Conservation (phyloP, 2,888 invertebrate genomes). For the Eupithecia tripunctaria region DNA sequence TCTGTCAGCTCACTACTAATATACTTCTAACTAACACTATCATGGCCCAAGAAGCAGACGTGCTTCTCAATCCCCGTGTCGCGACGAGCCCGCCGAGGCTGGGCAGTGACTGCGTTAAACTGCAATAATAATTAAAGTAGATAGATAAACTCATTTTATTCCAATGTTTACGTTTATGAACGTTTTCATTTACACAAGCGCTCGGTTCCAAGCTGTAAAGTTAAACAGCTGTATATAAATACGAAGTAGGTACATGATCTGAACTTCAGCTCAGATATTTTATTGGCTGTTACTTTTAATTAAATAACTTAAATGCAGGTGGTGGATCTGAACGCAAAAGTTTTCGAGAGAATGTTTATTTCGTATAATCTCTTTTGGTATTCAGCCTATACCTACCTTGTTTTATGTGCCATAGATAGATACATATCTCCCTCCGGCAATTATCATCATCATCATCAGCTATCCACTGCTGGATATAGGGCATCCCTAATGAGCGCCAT, state of each 20-base stretch:
- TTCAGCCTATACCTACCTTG: neutral
- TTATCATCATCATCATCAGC: no score
- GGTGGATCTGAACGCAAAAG: neutral
- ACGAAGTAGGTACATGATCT: conserved; percentile 37
- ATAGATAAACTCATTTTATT: conserved; percentile 60
- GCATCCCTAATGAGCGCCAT: no score
- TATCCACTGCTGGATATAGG: no score
- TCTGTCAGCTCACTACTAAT: no score
- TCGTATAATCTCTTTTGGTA: neutral
- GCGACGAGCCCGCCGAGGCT: no score
- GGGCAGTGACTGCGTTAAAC: no score
- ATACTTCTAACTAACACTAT: no score
- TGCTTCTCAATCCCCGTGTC: no score
- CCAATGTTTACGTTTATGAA: conserved; percentile 67
- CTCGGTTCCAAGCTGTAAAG: conserved; percentile 54
- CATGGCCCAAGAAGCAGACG: no score
- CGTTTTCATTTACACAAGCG: conserved; percentile 62
- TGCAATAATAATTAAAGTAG: conserved; percentile 50
- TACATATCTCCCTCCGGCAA: no score
- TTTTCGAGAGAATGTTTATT: neutral
- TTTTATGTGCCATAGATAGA: no score
- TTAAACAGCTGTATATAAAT: conserved; percentile 59
- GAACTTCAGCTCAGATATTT: conserved; percentile 27
- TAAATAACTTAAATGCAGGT: conserved; percentile 11
- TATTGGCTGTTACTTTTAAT: conserved; percentile 35